These are phyloP conservation scores for Selene dorsalis DNA, from an alignment of 2,797 vertebrate genomes.

Conservation along the genomic window DNA sequence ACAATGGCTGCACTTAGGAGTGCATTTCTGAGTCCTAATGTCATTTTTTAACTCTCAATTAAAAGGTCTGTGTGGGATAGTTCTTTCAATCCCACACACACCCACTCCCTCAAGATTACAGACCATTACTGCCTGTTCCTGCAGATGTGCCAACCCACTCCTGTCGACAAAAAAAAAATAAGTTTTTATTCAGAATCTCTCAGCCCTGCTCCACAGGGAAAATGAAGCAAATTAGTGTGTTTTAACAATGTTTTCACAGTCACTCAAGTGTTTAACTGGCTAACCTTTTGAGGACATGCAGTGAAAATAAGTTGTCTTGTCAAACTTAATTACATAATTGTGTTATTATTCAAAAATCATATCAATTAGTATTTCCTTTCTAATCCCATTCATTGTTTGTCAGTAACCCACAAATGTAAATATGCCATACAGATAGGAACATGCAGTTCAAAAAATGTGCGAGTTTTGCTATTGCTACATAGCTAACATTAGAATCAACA, in stretches of 20 bases:
- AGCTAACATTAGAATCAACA: too few species aligned
- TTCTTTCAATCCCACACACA: constrained; percentile 33
- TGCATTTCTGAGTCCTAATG: constrained; percentile 15
- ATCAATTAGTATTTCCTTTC: not conserved
- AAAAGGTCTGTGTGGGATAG: constrained; percentile 26
- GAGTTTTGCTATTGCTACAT: too few species aligned
- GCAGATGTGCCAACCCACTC: constrained; percentile 49
- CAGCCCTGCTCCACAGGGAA: not conserved
- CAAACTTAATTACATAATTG: constrained; percentile 3
- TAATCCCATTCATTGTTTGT: not conserved
- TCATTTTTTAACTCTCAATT: constrained; percentile 32
- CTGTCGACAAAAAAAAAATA: constrained; percentile 2
- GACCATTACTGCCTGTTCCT: constrained; percentile 47
- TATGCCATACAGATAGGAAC: not conserved
- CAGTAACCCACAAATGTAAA: constrained; percentile 7
- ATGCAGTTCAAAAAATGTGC: not conserved
- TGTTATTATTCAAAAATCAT: not conserved
- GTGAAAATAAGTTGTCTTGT: not conserved
- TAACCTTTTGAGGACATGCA: not conserved
- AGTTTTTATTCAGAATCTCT: constrained; percentile 22
- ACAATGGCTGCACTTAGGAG: constrained; percentile 13
- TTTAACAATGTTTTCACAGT: constrained; percentile 14
- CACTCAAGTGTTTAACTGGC: constrained; percentile 7
- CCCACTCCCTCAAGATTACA: constrained; percentile 37
- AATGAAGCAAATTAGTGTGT: constrained; percentile 5